A percentile compares a stretch with the other conserved stretches of the same genome.
Conservation (phyloP, 2,888 invertebrate genomes). For the Galeruca laticollis region DNA sequence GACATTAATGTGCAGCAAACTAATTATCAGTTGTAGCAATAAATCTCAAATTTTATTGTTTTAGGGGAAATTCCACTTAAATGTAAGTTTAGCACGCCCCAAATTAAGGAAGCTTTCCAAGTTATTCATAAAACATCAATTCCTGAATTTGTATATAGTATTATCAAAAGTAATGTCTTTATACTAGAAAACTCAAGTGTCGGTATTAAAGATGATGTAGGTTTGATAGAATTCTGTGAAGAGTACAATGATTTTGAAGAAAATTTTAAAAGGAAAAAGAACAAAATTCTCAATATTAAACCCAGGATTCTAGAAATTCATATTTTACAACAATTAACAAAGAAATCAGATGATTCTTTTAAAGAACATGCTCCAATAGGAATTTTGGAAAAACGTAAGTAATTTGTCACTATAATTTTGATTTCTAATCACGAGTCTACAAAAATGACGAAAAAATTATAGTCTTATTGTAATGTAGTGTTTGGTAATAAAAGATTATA, state of each 20-base stretch:
- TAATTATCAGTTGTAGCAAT: conserved; percentile 46
- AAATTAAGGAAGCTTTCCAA: conserved; percentile 75
- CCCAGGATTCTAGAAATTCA: conserved; percentile 71
- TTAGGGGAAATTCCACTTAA: conserved; percentile 74
- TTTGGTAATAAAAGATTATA: too few relatives aligned
- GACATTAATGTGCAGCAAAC: too few relatives aligned
- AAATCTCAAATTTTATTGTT: conserved; percentile 47
- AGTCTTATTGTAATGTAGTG: too few relatives aligned
- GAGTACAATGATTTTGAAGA: conserved; percentile 54
- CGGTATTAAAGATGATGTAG: conserved; percentile 69
- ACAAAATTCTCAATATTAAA: conserved; percentile 52
- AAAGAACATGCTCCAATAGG: conserved; percentile 69
- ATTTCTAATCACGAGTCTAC: too few relatives aligned
- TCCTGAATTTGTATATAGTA: conserved; percentile 71
- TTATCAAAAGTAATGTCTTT: conserved; percentile 75
- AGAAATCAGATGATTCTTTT: conserved; percentile 64
- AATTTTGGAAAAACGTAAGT: conserved; percentile 75
- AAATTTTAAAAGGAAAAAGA: conserved; percentile 55
- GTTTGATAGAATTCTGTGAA: conserved; percentile 68
- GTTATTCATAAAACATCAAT: conserved; percentile 73
- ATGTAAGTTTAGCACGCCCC: conserved; percentile 71
- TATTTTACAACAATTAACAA: conserved; percentile 74
- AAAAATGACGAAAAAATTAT: too few relatives aligned
- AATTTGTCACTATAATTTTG: too few relatives aligned
- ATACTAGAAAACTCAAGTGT: conserved; percentile 74